A percentile compares a stretch with the other conserved stretches of the same genome.
Evolutionary conservation across 2,113 vertebrate genomes (phyloP).

Genomic region (Tetrao urogallus): DNA sequence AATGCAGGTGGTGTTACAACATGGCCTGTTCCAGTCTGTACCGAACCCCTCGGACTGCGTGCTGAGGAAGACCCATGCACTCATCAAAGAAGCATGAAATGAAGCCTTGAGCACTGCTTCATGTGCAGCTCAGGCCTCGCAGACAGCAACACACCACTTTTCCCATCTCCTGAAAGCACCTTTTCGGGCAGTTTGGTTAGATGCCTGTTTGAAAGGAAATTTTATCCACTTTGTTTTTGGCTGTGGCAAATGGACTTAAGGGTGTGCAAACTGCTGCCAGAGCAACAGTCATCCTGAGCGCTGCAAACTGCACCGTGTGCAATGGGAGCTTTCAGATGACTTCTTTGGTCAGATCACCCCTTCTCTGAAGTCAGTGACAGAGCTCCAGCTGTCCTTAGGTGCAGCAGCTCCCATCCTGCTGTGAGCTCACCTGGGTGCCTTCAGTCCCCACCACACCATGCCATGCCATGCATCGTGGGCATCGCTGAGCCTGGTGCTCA

Average conservation of each 20-base stretch:
- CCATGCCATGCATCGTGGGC: no score
- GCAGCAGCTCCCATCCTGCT: not conserved
- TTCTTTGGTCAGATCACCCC: no score
- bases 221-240: not conserved
- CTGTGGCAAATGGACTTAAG: not conserved
- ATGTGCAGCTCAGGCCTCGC: rapidly evolving
- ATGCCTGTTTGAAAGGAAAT: not conserved
- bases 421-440: not conserved
- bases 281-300: rapidly evolving
- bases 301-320: rapidly evolving
- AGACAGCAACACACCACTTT: not conserved
- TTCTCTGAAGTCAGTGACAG: not conserved
- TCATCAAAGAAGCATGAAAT: not conserved
- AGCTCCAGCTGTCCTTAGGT: no score
- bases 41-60: rapidly evolving
- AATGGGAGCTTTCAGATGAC: not conserved
- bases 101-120: not conserved
- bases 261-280: not conserved
- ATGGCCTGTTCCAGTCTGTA: not conserved
- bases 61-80: not conserved
- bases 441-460: no score
- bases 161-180: conserved; percentile 26
- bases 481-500: rapidly evolving
- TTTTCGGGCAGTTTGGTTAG: not conserved
- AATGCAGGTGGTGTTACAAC: not conserved